Evolutionary conservation across 2,113 vertebrate genomes (phyloP), one percentile per base, ranked within the genome.

Genomic region (Platysteira castanea): DNA sequence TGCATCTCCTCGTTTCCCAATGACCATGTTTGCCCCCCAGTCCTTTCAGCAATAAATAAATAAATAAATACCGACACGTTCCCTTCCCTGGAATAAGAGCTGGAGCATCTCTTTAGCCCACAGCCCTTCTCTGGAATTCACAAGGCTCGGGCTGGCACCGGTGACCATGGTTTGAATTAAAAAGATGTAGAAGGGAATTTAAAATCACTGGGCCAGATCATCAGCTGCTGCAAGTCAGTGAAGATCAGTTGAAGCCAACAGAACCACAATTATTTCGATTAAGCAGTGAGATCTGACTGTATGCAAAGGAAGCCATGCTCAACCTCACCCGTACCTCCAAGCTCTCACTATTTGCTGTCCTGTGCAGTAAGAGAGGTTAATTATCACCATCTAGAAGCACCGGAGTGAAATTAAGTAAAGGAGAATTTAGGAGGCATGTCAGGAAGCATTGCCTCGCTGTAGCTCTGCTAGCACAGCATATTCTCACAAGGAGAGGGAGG

Each of bases 151-250:
- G 50, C 64, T 89, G 85, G 56, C 83, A 35, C 23, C 7, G 8
- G 69, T 61, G 92, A 35, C 47, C 0, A 30, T 9, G 61, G 82
- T 28, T 67, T 57, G 86, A 92, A 94, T 90, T 64, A 87, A 78
- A 89, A 84, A 37, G 28, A 27, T 64, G 69, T 53, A 68, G 41
- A 82, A 93, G 41, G 65, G 88, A 90, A 89, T 90, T 92, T 81
- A 89, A 96, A 95, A 64, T 75, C 92, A 86, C 59, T 65, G 83
- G 73, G 83, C 83, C 90, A 75, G 49, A 93, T 82, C 95, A 93
- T 96, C 91, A 92, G 68, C 73, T 41, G n/a, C 76, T 87, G 64
- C 59, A 71, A 92, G 84, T 37, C 80, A 35, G 41, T 26, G 53
- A 61, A 39, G 92, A 60, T 28, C 80, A 67, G 64, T 12, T 2